A percentile compares a stretch with the other conserved stretches of the same genome.
phyloP scores from a whole-genome alignment of 2,888 invertebrate genomes.

The Tenthredo scrophulariae region DNA sequence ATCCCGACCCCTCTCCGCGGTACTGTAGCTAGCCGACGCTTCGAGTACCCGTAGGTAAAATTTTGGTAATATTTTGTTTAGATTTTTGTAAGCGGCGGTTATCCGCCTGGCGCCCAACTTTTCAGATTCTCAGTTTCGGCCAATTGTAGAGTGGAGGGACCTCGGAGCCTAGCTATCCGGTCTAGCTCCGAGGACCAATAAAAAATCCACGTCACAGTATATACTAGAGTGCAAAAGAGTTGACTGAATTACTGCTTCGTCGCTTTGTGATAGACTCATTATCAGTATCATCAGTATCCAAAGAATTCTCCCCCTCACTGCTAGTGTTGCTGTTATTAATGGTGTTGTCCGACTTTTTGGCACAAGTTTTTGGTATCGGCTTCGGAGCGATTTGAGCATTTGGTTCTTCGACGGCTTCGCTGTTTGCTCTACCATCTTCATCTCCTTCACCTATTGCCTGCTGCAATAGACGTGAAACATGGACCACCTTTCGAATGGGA shows the following conservation, averaged over 20 bases:
- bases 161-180: too few relatives aligned
- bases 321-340: not conserved
- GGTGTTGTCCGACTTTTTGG: not conserved
- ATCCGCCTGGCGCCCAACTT: too few relatives aligned
- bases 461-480: constrained; percentile 61
- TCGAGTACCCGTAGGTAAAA: too few relatives aligned
- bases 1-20: too few relatives aligned
- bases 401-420: not conserved
- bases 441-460: constrained; percentile 54
- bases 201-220: too few relatives aligned
- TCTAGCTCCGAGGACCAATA: too few relatives aligned
- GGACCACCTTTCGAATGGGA: constrained; percentile 59
- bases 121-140: too few relatives aligned
- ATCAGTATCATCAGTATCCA: not conserved
- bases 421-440: not conserved
- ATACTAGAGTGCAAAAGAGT: not conserved
- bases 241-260: constrained; percentile 9
- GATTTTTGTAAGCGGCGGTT: too few relatives aligned
- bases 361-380: not conserved
- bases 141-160: too few relatives aligned
- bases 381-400: not conserved
- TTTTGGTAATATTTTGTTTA: too few relatives aligned
- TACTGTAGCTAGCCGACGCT: too few relatives aligned
- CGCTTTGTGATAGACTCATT: not conserved
- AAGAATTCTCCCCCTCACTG: not conserved